Evolutionary conservation across 2,888 invertebrate species (phyloP), one percentile per base, ranked within the genome.

Genomic region (Standfussiana lucernea): DNA sequence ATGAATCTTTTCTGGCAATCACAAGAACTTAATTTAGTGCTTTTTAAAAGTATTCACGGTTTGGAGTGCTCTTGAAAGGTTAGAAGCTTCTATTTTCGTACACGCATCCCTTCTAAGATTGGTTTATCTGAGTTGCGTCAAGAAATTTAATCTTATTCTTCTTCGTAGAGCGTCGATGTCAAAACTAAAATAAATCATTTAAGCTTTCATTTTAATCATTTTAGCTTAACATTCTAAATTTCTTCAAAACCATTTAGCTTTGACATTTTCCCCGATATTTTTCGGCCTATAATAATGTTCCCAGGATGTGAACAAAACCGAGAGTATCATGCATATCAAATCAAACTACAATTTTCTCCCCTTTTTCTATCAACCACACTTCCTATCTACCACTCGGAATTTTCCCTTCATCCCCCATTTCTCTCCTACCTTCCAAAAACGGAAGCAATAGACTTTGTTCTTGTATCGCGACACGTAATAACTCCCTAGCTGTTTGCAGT

Each of bases 381-480:
- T 70, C 32, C 11, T 85, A 64, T 85, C 56, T 67, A 10, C 80
- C 28, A 66, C 62, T 66, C 53, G 32, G 59, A 37, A 70, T 77
- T 37, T 72, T 64, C 62, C 64, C 64, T n/a, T 28, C 62, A n/a
- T 37, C 64, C 66, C 69, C 45, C 11, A 53, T 75, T 77, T 37
- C 68, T 72, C 75, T 68, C 32, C 56, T 69, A 77, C 61, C 64
- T 47, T 64, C 42, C 56, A 47, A n/a, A 45, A 28, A 59, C 45
- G 61, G 45, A 72, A 77, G 70, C 72, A 81, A 89, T 88, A 86
- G 88, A 86, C 78, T 89, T 85, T 86, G 79, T 77, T 88, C 87
- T 87, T 77, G 80, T 85, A 92, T 91, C 45, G 61, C 80, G 72
- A 90, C 87, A 92, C 90, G 79, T 93, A 94, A 92, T 92, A 91